Base-by-base conservation (phyloP, 1,140 invertebrate genomes). In the Neotoxoptera formosana region DNA sequence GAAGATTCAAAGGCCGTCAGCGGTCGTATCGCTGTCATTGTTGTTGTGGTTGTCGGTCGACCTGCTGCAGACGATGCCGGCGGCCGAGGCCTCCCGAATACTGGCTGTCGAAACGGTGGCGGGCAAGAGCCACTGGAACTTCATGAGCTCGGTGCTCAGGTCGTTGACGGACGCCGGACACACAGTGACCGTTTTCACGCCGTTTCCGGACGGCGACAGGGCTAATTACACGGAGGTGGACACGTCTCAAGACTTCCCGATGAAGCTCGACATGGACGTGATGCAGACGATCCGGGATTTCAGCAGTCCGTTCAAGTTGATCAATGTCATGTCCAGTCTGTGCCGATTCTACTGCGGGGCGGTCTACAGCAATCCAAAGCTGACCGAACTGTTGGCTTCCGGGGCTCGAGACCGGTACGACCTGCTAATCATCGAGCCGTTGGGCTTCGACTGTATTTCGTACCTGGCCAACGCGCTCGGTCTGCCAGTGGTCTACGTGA, bases 81-180 rank as follows among this genome's bases (percentile, higher is more conserved):
- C 14, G 11, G 9, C 2, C 4, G 60, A 67, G 30, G 30, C 60
- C 14, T 3, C 36, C 4, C 45, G 90, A 23, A 91, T 91, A 34
- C 93, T 95, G 48, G 94, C 94, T 11, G n/a, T 95, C 6, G 94
- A 94, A 83, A 94, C 94, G 6, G 87, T 94, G 20, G 60, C 93
- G 2, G 94, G 94, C 3, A 94, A 94, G 93, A 95, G 95, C 88
- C 95, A 95, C 91, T 95, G 94, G 90, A 89, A 94, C 51, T 96
- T 0, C 96, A 95, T 36, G 95, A 94, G 86, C 1, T 30, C 47
- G 21, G 94, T 95, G 11, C 93, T 95, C 30, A 86, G 94, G 4
- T 94, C 94, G 20, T 48, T 94, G 34, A 81, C 60, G 21, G 93
- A 94, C 3, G 60, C 88, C 21, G 93, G 93, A 3, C 90, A 94